Percentiles rank a stretch among this genome's conserved stretches.
Conservation (phyloP, 35 echinoderm and acorn worm genomes). For the Patiria miniata region DNA sequence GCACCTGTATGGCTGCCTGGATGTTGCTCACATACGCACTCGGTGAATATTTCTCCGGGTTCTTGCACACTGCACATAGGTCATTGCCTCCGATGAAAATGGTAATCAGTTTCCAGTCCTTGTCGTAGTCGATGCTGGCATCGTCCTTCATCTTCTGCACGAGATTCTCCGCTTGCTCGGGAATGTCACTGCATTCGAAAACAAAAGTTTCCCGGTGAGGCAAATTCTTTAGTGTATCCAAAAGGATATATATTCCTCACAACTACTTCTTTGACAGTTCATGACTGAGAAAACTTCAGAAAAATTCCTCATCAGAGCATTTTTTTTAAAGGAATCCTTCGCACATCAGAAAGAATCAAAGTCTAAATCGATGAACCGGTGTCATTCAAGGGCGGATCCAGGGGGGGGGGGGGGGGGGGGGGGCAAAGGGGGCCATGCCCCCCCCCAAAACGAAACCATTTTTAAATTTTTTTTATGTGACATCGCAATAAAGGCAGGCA, state of each 20-base stretch:
- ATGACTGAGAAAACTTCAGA: too few species aligned
- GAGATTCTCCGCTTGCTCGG: slow-evolving; percentile 73
- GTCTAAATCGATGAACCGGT: too few species aligned
- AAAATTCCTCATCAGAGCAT: too few species aligned
- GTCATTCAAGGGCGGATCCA: too few species aligned
- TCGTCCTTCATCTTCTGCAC: slow-evolving; percentile 70
- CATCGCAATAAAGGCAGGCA: too few species aligned
- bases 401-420: too few species aligned
- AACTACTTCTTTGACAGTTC: too few species aligned
- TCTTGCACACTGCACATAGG: slow-evolving; percentile 73
- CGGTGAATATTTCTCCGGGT: slow-evolving; percentile 41
- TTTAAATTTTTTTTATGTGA: too few species aligned
- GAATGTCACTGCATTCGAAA: slow-evolving; percentile 64
- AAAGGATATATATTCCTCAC: neutral
- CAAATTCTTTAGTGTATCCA: neutral
- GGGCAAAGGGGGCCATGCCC: too few species aligned
- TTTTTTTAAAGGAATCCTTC: too few species aligned
- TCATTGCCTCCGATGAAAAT: slow-evolving; percentile 95
- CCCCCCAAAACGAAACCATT: too few species aligned
- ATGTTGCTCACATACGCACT: slow-evolving; percentile 70
- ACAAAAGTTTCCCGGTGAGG: neutral
- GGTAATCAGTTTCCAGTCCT: slow-evolving; percentile 93
- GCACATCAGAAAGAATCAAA: too few species aligned
- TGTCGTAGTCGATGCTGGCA: slow-evolving; percentile 66
- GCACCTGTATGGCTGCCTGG: slow-evolving; percentile 46